phyloP scores from a whole-genome alignment of 2,888 invertebrate species.

The Aromia moschata region DNA sequence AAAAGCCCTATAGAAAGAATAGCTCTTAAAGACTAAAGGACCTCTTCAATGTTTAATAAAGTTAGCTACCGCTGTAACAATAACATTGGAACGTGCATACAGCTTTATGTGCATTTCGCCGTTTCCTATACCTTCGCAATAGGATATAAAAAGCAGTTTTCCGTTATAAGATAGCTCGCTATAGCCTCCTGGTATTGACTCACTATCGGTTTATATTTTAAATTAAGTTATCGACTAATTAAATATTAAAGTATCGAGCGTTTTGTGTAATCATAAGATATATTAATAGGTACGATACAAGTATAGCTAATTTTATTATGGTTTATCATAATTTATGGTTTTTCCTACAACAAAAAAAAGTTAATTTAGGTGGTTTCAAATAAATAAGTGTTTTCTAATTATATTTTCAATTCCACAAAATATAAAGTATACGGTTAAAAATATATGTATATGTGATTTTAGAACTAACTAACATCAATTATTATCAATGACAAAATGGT shows the following conservation, averaged over 20 bases:
- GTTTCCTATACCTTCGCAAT: conserved; percentile 30
- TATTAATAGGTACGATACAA: no score
- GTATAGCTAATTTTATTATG: background rate
- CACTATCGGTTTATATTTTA: no score
- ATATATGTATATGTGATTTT: background rate
- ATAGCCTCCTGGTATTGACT: no score
- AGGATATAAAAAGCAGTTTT: background rate
- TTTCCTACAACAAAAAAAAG: no score
- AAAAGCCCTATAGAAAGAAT: conserved; percentile 11
- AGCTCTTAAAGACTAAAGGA: conserved; percentile 8
- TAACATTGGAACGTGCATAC: conserved; percentile 35
- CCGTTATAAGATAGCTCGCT: background rate
- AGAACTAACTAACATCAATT: no score
- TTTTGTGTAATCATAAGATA: no score
- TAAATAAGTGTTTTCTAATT: no score
- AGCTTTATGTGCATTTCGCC: conserved; percentile 35
- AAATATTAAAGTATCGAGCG: no score
- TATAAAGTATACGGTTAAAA: background rate
- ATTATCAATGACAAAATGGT: background rate
- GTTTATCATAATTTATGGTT: background rate
- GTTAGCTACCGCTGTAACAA: conserved; percentile 32
- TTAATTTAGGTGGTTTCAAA: no score
- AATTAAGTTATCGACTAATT: no score
- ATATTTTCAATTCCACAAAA: no score
- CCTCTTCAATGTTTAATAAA: conserved; percentile 28